Evolutionary conservation across 2,113 vertebrate genomes (phyloP).

Genomic region (Petaurus breviceps): DNA sequence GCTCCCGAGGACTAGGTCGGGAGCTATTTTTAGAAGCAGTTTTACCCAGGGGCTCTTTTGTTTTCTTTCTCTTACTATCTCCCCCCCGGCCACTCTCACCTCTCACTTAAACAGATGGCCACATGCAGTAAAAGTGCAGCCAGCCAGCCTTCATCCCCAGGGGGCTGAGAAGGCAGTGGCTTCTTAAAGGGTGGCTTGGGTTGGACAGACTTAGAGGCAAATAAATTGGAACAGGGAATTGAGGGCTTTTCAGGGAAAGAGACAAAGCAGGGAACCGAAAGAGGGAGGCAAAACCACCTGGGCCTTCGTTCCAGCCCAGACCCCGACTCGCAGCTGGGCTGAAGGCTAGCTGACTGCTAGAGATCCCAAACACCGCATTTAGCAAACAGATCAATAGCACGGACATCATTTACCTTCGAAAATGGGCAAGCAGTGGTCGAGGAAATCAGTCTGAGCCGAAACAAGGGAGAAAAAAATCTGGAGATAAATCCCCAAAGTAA

Average conservation of each 20-base stretch:
- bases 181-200: background rate
- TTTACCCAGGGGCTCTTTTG: conserved; percentile 67
- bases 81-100: conserved; percentile 50
- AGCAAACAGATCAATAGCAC: background rate
- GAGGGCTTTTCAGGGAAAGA: background rate
- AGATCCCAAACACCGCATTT: background rate
- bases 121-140: conserved; percentile 31
- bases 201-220: background rate
- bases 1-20: conserved; percentile 72
- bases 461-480: conserved; percentile 88
- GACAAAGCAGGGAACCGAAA: background rate
- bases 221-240: background rate
- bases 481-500: conserved; percentile 88
- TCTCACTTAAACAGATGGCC: conserved; percentile 66
- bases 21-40: conserved; percentile 81
- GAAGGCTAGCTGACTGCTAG: background rate
- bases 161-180: background rate
- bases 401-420: conserved; percentile 86
- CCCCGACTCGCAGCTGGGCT: background rate
- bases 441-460: conserved; percentile 85
- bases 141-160: background rate
- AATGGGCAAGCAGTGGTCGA: conserved; percentile 86
- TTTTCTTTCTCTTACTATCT: conserved; percentile 62
- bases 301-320: background rate
- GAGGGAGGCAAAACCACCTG: background rate